Conservation (phyloP, 1,140 invertebrate species). For the Leptopilina boulardi region DNA sequence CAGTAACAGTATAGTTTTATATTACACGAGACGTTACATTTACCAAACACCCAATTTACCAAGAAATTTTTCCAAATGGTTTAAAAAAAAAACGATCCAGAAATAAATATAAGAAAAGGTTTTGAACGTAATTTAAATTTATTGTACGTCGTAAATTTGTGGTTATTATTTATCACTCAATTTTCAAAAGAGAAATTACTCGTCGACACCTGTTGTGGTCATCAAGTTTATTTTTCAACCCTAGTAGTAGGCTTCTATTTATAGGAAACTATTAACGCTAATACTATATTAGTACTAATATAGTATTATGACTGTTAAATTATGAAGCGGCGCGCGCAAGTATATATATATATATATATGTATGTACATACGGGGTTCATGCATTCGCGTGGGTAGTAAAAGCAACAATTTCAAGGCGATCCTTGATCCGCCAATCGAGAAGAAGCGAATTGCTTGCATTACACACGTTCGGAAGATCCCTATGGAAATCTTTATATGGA, state of each 20-base stretch:
- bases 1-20: too few species aligned
- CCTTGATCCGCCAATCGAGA: background rate
- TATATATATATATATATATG: background rate
- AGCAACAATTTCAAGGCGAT: slow-evolving; percentile 24
- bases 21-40: too few species aligned
- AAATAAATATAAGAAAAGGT: too few species aligned
- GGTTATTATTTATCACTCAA: too few species aligned
- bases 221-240: background rate
- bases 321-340: slow-evolving; percentile 14
- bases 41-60: too few species aligned
- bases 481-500: slow-evolving; percentile 17
- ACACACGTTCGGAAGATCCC: slow-evolving; percentile 21
- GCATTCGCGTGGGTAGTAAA: slow-evolving; percentile 18
- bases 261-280: slow-evolving; percentile 5
- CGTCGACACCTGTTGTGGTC: background rate
- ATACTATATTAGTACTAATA: slow-evolving; percentile 23
- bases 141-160: too few species aligned
- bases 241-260: background rate
- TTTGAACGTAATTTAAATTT: too few species aligned
- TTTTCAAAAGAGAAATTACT: too few species aligned
- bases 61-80: too few species aligned
- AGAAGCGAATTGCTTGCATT: slow-evolving; percentile 11
- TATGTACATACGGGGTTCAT: background rate
- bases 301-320: slow-evolving; percentile 17
- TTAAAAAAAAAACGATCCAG: too few species aligned